Conservation (phyloP, 1,140 invertebrate species). For the Samia ricini region DNA sequence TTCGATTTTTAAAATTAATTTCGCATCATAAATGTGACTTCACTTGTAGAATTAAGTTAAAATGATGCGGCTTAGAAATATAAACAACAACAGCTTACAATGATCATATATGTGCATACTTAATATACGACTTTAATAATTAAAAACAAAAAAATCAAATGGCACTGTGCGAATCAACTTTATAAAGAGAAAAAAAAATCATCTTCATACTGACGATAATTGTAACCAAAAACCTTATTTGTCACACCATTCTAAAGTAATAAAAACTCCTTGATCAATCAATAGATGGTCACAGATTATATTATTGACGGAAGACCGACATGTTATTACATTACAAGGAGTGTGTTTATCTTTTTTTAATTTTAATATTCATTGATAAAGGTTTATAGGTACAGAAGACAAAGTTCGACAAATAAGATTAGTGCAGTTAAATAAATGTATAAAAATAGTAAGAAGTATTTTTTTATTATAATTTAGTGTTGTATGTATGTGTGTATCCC, state of each 20-base stretch:
- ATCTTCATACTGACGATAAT: no score
- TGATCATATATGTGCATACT: not conserved
- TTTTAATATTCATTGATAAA: no score
- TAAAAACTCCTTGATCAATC: not conserved
- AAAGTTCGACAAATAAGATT: not conserved
- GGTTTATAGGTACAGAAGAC: not conserved
- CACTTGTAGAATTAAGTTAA: not conserved
- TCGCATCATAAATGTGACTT: not conserved
- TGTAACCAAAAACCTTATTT: not conserved
- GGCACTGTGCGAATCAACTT: not conserved
- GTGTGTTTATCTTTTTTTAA: not conserved
- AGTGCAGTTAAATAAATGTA: not conserved
- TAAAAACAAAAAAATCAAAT: not conserved
- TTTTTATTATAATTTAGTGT: not conserved
- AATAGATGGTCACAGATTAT: not conserved
- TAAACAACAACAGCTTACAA: no score
- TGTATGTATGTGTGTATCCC: not conserved
- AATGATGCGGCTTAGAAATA: not conserved
- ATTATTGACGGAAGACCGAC: not conserved
- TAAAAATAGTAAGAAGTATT: no score
- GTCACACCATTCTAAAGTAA: not conserved
- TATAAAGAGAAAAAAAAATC: not conserved
- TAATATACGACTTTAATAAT: not conserved
- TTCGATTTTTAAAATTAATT: not conserved
- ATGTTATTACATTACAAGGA: not conserved